A percentile compares a stretch with the other conserved stretches of the same genome.
Conservation (phyloP, 2,888 invertebrate species). For the Acheta domesticus region DNA sequence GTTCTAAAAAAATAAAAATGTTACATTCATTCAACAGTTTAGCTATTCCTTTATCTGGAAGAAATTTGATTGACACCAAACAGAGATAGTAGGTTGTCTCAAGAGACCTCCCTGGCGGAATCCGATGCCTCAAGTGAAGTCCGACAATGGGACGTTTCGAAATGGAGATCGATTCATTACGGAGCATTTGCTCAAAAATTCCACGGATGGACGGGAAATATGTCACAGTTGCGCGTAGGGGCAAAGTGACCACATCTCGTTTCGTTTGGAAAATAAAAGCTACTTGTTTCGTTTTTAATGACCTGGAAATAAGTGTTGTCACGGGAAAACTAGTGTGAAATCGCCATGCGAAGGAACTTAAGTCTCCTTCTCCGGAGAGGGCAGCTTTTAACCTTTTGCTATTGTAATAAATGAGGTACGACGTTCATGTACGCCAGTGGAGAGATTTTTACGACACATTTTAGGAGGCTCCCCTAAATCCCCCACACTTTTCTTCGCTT, state of each 20-base stretch:
- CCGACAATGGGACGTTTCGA: neutral
- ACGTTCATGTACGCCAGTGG: neutral
- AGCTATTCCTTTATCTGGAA: too few species aligned
- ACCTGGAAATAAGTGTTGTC: slow-evolving; percentile 2
- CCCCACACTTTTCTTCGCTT: neutral
- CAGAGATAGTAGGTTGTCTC: too few species aligned
- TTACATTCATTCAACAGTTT: too few species aligned
- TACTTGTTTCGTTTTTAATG: slow-evolving; percentile 4
- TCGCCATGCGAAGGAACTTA: slow-evolving; percentile 18
- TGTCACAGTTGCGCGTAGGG: neutral
- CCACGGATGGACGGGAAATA: slow-evolving; percentile 6
- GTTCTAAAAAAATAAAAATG: too few species aligned
- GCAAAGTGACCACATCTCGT: neutral
- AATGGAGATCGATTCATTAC: neutral
- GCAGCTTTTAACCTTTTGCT: neutral
- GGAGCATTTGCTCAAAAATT: slow-evolving; percentile 18
- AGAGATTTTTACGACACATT: neutral
- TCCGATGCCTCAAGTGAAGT: too few species aligned
- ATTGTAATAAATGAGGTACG: slow-evolving; percentile 10
- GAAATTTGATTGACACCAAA: too few species aligned
- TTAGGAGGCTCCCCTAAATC: neutral
- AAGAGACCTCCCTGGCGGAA: too few species aligned
- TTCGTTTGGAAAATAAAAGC: neutral
- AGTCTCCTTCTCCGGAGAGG: neutral
- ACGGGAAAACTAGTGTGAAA: neutral